Percentiles rank a stretch among this genome's conserved stretches.
phyloP scores from a whole-genome alignment of 1,140 invertebrate species.

The Stenopsyche tienmushanensis region DNA sequence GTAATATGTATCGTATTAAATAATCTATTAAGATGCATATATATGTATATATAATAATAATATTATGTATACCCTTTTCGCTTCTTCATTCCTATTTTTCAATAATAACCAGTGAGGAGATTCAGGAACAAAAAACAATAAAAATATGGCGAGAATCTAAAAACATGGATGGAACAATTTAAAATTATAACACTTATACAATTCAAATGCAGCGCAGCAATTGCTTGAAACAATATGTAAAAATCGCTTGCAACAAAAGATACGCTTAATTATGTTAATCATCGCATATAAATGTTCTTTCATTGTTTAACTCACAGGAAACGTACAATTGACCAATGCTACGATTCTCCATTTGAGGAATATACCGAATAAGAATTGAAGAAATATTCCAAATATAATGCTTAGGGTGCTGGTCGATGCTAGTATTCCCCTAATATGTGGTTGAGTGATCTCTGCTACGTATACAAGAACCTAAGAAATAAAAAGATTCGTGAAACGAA shows the following conservation, averaged over 20 bases:
- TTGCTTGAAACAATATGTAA: too few species aligned
- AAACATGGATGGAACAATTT: conserved; percentile 17
- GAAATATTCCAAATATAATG: conserved; percentile 71
- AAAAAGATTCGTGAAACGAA: neutral
- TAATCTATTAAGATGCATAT: neutral
- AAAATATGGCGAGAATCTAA: conserved; percentile 58
- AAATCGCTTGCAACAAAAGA: too few species aligned
- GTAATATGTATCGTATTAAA: conserved; percentile 21
- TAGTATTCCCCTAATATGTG: conserved; percentile 71
- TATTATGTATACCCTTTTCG: conserved; percentile 49
- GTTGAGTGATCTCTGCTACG: conserved; percentile 77
- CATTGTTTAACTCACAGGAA: conserved; percentile 63
- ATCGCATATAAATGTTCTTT: too few species aligned
- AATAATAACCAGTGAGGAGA: conserved; percentile 74
- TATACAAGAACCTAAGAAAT: conserved; percentile 71
- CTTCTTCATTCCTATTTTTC: conserved; percentile 60
- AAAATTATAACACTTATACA: neutral
- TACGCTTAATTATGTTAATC: too few species aligned
- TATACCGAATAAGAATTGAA: conserved; percentile 67
- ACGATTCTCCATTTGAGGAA: conserved; percentile 69
- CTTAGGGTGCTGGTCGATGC: conserved; percentile 71
- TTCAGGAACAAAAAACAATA: conserved; percentile 72
- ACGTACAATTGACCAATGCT: conserved; percentile 64
- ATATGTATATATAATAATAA: neutral
- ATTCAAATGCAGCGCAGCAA: neutral